Base-by-base conservation (phyloP, 2,113 vertebrate genomes). In the Brachypteracias leptosomus region DNA sequence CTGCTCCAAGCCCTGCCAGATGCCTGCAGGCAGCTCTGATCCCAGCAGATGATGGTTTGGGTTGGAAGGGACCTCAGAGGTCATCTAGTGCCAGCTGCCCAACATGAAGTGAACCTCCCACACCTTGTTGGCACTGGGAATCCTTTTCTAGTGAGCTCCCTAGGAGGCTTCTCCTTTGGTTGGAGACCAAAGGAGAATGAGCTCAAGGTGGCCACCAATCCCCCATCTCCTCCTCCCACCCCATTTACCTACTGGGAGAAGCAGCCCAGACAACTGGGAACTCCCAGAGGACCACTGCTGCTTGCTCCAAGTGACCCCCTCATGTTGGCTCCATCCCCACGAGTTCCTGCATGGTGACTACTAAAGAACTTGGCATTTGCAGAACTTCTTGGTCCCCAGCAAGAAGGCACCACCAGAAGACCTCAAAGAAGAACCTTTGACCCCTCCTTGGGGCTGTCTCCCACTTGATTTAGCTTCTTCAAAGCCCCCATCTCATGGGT, bases 1-100 rank as follows among this genome's bases (percentile, higher is more conserved):
- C n/a, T 54, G 51, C 8, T 59, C 62, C 57, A 55, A 91, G 67
- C 14, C 26, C 77, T 47, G 62, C 78, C 93, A 84, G 78, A 49
- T 22, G 67, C 62, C 68, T 80, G 31, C 78, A 66, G 72, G 78
- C 78, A 80, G 78, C 87, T 84, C 94, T 8, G 52, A 51, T 66
- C 47, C 73, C 42, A 16, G 21, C 49, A 73, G 68, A 7, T 31
- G 42, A 42, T 42, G 42, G 42, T 11, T 42, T 42, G 42, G 42
- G 42, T 42, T 42, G 42, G 42, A 42, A 15, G 42, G 15, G 42
- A 42, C 42, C 42, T 42, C 42, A 42, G 42, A 42, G 42, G 15
- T 42, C 42, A 42, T 42, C 42, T 42, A 42, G 42, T 42, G 11
- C 42, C 42, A 42, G 15, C 42, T 15, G 11, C 42, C 42, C 33